Base-by-base conservation (phyloP, 2,797 vertebrate species). In the Cetoscarus ocellatus region DNA sequence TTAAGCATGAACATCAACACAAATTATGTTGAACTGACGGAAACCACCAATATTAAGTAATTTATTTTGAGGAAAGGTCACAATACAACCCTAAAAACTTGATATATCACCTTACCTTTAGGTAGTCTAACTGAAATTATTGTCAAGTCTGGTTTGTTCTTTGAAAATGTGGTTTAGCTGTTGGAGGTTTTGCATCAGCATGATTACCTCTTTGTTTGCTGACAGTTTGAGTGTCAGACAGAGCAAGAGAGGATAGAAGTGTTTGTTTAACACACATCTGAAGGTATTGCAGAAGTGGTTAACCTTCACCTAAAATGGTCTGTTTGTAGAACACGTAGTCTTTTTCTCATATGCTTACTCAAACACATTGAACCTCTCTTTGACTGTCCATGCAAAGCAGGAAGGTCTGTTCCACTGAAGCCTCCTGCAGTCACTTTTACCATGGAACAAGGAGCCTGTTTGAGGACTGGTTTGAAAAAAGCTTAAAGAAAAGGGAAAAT, bases 311-410 rank as follows among this genome's bases (percentile, higher is more conserved):
- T 35, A 15, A 10, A 19, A 12, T 14, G 1, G 11, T 36, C 2
- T 27, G 0, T 50, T 13, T 19, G 42, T 10, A 6, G 5, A 14
- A 5, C 11, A 42, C 13, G 6, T 15, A 6, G 35, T 7, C 34
- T 44, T 45, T 36, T 35, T 19, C 0, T 8, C n/a, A 19, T 35
- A 10, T 34, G 10, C 10, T 17, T 60, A 69, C 55, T 73, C 70
- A 77, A 63, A 80, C 18, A 50, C 36, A n/a, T 47, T 10, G 12
- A 6, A 0, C 9, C n/a, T n/a, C n/a, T 27, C 17, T 55, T 43
- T 53, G 10, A 10, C 36, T 61, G 13, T 1, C 70, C 78, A 87
- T 76, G 84, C 75, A 88, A 84, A 89, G 42, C 61, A 67, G 48
- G n/a, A 51, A 52, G 17, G 45, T 44, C 60, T 51, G 61, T 70